Evolutionary conservation across 92 coral and sea anemone species (phyloP).

Genomic region (Parazoanthus swiftii): DNA sequence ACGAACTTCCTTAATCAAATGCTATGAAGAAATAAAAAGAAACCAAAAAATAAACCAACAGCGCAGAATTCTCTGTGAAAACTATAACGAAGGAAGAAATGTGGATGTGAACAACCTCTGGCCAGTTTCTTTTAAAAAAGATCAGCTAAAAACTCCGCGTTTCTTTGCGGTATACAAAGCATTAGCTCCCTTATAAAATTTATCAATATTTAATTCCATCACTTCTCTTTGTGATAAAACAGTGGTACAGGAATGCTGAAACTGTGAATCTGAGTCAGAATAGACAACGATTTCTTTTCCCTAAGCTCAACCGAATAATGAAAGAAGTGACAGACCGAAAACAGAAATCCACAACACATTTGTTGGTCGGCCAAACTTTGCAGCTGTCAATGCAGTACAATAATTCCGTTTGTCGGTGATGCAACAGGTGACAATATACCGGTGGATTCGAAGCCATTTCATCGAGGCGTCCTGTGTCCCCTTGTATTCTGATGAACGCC

Average conservation of each 20-base stretch:
- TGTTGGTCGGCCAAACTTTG: background rate
- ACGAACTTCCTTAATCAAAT: background rate
- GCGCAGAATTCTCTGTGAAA: no score
- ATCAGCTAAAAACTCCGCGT: no score
- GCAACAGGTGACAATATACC: background rate
- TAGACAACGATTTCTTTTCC: background rate
- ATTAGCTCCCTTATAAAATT: no score
- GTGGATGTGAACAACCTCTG: no score
- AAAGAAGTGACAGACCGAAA: background rate
- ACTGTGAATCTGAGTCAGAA: background rate
- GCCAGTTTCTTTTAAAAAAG: no score
- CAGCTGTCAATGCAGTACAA: background rate
- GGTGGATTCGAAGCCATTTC: background rate
- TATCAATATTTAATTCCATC: no score
- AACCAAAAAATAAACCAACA: no score
- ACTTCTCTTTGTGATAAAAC: no score
- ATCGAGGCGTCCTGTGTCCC: background rate
- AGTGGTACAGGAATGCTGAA: no score
- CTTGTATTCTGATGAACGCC: background rate
- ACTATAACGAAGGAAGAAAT: no score
- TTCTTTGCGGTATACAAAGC: no score
- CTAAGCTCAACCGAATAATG: background rate
- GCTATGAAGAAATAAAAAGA: no score
- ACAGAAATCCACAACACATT: background rate
- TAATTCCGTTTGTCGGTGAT: background rate